These are phyloP conservation scores for Melanostoma mellinum DNA, from an alignment of 2,888 invertebrate genomes.

Conservation along the genomic window DNA sequence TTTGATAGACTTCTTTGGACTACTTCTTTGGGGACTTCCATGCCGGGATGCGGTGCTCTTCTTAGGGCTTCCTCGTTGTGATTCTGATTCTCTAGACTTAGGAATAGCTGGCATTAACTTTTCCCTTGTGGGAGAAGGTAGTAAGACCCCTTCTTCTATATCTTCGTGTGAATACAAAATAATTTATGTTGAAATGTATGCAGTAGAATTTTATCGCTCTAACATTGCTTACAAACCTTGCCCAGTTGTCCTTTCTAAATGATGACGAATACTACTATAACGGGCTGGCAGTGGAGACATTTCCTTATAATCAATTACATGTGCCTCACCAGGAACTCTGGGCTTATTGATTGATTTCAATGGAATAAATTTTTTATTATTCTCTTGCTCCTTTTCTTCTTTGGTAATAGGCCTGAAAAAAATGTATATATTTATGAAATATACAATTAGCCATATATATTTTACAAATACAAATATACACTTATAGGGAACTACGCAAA, in stretches of 20 bases:
- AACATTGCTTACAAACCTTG: conserved; percentile 82
- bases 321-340: conserved; percentile 84
- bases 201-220: background rate
- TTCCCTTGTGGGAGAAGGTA: conserved; percentile 88
- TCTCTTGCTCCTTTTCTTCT: conserved; percentile 93
- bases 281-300: conserved; percentile 81
- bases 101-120: conserved; percentile 87
- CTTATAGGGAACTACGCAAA: too few relatives aligned
- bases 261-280: conserved; percentile 86
- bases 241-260: conserved; percentile 88
- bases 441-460: too few relatives aligned
- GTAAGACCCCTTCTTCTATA: conserved; percentile 86
- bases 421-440: background rate
- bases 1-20: conserved; percentile 84
- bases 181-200: conserved; percentile 5
- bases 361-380: conserved; percentile 90
- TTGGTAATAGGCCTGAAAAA: conserved; percentile 88
- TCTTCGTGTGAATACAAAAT: conserved; percentile 75
- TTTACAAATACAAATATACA: too few relatives aligned
- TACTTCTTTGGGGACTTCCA: conserved; percentile 83
- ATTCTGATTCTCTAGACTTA: conserved; percentile 81
- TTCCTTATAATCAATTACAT: conserved; percentile 84
- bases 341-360: conserved; percentile 83
- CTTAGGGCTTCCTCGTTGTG: conserved; percentile 81
- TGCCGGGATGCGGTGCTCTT: conserved; percentile 81